Base-by-base conservation (phyloP, 1,140 invertebrate species). In the Euglossa dilemma region DNA sequence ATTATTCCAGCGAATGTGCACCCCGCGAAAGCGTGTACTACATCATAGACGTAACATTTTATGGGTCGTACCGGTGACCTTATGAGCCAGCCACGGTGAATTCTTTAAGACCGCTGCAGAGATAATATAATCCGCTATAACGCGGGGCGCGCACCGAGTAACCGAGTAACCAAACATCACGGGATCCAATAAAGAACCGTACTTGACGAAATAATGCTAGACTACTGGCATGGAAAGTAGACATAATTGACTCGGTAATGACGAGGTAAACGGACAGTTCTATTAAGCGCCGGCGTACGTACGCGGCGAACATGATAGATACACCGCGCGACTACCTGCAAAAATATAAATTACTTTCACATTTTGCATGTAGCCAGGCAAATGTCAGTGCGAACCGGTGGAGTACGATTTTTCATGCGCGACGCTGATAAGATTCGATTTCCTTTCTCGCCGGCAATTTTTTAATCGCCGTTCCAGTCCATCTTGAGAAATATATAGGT, bases 181-280 rank as follows among this genome's bases (percentile, higher is more conserved):
- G 36, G 47, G 72, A 75, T 79, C 71, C 63, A 77, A 89, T 89
- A 86, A 88, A 86, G 76, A 67, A 85, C 70, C 76, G 80, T 76
- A 77, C 75, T 83, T 74, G 84, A 87, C 83, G 80, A 87, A 88
- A 87, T 87, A 88, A 88, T 87, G 83, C 66, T 66, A 88, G 83
- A 64, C 69, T 61, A 52, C 61, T 63, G 73, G 79, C 70, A 77
- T 76, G 79, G 76, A 82, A 71, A 85, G 79, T 79, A 67, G 87
- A 85, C 86, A 66, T 89, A 88, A 89, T 84, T 88, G 87, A 88
- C 87, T 81, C 47, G 73, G 59, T 86, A 88, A 89, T 88, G 84
- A 83, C 77, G 87, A 81, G 80, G 84, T 88, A 85, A 86, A 88
- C 87, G 80, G 74, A 89, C 87, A 80, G 84, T 88, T 89, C 87